A percentile compares a stretch with the other conserved stretches of the same genome.
Conservation (phyloP, 2,888 invertebrate species). For the Anagyrus pseudococci region DNA sequence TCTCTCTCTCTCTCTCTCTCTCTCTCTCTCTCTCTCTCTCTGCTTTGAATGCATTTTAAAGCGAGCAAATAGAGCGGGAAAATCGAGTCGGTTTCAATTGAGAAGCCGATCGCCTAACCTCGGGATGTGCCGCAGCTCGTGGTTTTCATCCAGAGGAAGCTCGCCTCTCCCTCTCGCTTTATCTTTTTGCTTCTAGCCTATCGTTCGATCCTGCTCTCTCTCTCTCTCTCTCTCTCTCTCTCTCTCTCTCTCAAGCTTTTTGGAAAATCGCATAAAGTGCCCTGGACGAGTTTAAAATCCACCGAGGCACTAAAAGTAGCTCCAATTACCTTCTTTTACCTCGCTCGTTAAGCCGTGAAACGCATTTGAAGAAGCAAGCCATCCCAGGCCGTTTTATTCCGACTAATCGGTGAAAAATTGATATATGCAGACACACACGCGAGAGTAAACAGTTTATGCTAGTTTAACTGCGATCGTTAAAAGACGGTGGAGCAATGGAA, state of each 20-base stretch:
- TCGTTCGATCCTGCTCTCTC: background rate
- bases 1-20: background rate
- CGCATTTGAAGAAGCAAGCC: too few relatives aligned
- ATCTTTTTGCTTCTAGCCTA: background rate
- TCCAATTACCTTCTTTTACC: background rate
- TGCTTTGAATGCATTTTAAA: too few relatives aligned
- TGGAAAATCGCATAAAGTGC: constrained; percentile 10
- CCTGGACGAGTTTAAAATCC: constrained; percentile 5
- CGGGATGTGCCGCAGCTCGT: too few relatives aligned
- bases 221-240: background rate
- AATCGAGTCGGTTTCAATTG: constrained; percentile 33
- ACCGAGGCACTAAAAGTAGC: background rate
- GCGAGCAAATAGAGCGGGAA: constrained; percentile 35
- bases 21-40: background rate
- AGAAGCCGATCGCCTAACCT: too few relatives aligned
- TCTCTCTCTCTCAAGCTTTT: background rate
- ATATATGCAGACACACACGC: too few relatives aligned
- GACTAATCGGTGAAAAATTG: too few relatives aligned
- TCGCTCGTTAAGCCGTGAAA: too few relatives aligned
- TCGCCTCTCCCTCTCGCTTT: constrained; percentile 10
- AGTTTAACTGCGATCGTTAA: too few relatives aligned
- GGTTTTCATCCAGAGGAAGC: too few relatives aligned
- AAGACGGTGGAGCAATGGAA: too few relatives aligned
- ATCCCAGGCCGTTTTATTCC: too few relatives aligned
- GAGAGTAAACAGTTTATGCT: too few relatives aligned